Conservation (phyloP, 1,140 invertebrate genomes). For the Drosophila sucinea region DNA sequence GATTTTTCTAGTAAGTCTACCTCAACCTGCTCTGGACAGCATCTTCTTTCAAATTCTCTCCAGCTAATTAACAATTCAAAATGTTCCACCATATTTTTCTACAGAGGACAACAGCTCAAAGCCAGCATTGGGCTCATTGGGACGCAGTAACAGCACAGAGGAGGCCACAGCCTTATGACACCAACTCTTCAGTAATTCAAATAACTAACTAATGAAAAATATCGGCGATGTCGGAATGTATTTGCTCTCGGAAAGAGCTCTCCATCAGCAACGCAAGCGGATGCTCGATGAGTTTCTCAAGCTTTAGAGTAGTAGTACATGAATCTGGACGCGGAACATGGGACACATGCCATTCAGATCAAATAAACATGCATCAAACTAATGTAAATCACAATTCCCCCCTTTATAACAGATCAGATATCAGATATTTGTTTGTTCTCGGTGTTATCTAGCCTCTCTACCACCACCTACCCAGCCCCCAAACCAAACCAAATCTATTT, state of each 20-base stretch:
- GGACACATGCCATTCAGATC: conserved; percentile 1
- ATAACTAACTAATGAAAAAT: conserved; percentile 83
- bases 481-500: no score
- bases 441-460: conserved; percentile 69
- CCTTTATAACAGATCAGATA: conserved; percentile 65
- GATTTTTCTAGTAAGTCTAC: not conserved
- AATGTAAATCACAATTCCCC: conserved; percentile 39
- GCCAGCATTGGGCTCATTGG: conserved; percentile 39
- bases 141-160: conserved; percentile 64
- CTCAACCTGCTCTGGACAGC: not conserved
- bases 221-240: conserved; percentile 78
- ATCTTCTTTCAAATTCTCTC: not conserved
- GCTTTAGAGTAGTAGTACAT: conserved; percentile 38
- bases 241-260: conserved; percentile 70
- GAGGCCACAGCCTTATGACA: conserved; percentile 82
- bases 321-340: not conserved
- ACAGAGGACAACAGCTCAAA: conserved; percentile 63
- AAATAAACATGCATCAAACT: conserved; percentile 10
- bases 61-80: not conserved
- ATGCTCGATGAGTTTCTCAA: conserved; percentile 77
- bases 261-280: conserved; percentile 75
- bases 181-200: conserved; percentile 75
- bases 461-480: no score
- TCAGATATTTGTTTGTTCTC: conserved; percentile 75
- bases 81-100: conserved; percentile 22